Percentiles rank a stretch among this genome's conserved stretches.
These are phyloP conservation scores for Heloderma charlesbogerti DNA, from an alignment of 2,113 vertebrate genomes.

Conservation along the genomic window DNA sequence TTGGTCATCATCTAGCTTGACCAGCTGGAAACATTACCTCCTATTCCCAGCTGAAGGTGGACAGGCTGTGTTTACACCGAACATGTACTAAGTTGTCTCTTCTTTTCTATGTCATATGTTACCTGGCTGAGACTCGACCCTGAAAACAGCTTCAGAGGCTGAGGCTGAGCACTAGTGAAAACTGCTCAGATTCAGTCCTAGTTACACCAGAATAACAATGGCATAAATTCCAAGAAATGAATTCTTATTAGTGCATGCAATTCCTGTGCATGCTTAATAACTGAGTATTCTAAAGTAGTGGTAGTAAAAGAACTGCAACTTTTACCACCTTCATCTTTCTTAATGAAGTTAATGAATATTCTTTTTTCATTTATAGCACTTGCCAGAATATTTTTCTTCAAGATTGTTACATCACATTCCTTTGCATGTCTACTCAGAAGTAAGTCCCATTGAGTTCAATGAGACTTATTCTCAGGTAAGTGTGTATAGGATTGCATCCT, in stretches of 20 bases:
- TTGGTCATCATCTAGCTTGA: no score
- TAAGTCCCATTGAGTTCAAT: constrained; percentile 9
- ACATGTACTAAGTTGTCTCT: no score
- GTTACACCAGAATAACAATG: no score
- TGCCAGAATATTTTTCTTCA: constrained; percentile 49
- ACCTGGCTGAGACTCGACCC: no score
- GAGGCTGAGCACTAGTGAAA: no score
- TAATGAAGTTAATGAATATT: constrained; percentile 34
- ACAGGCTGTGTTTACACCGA: no score
- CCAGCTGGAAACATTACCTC: no score
- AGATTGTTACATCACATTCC: constrained; percentile 10
- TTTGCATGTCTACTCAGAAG: background rate
- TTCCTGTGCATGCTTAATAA: background rate
- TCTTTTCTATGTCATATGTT: no score
- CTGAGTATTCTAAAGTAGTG: constrained; percentile 35
- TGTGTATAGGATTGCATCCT: background rate
- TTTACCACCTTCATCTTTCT: constrained; percentile 45
- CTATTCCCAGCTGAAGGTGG: no score
- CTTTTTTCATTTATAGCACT: background rate
- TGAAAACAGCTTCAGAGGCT: no score
- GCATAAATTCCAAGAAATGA: background rate
- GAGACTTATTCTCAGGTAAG: background rate
- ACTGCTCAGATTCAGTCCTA: no score
- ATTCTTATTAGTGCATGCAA: background rate
- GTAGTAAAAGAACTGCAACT: constrained; percentile 5